These are phyloP conservation scores for Neotoma lepida DNA, from an alignment of 2,113 vertebrate species.

Conservation along the genomic window DNA sequence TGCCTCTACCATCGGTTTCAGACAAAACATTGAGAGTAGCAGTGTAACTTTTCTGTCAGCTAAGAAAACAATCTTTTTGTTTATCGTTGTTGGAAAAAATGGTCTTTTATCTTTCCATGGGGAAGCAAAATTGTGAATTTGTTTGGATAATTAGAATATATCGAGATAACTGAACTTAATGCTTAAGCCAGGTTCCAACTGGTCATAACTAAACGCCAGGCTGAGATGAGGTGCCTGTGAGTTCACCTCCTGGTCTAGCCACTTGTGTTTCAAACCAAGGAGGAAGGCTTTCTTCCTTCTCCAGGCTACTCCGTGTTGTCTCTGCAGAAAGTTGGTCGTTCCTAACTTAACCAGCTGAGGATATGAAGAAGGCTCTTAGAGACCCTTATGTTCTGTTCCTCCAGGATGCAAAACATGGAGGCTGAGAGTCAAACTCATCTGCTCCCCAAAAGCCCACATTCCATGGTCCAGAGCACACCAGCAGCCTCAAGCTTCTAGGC, in stretches of 20 bases:
- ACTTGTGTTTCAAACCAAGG: background rate
- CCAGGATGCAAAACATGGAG: background rate
- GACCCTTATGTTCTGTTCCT: background rate
- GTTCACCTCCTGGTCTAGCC: background rate
- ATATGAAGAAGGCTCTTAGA: background rate
- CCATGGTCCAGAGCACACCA: background rate
- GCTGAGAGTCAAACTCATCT: rapidly evolving
- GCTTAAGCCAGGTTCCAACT: background rate
- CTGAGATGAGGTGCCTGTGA: rapidly evolving
- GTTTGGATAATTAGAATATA: conserved; percentile 12
- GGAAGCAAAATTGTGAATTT: conserved; percentile 38
- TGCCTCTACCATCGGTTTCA: conserved; percentile 83
- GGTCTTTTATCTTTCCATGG: conserved; percentile 83
- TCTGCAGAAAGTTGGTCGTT: background rate
- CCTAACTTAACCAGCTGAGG: background rate
- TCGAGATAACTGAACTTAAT: background rate
- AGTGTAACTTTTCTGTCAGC: conserved; percentile 79
- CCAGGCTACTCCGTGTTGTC: background rate
- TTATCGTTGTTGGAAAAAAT: conserved; percentile 82
- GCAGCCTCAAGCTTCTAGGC: background rate
- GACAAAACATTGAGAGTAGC: conserved; percentile 81
- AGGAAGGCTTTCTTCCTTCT: background rate
- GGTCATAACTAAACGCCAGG: background rate
- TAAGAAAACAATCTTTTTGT: conserved; percentile 85
- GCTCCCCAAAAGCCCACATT: background rate